Base-by-base conservation (phyloP, 2,797 vertebrate species). In the Diplodus sargus region DNA sequence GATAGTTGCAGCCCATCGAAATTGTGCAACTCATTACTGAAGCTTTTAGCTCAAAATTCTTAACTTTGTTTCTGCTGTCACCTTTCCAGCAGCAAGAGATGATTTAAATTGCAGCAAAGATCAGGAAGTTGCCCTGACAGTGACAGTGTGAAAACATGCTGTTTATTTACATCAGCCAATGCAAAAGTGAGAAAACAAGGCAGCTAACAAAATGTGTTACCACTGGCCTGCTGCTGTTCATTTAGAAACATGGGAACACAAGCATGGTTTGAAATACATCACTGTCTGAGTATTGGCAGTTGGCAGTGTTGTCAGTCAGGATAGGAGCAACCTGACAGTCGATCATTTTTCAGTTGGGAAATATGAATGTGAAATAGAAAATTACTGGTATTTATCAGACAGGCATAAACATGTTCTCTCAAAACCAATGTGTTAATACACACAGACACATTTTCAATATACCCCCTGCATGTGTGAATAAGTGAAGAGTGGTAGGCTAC, bases 391-490 rank as follows among this genome's bases (percentile, higher is more conserved):
- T 79, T 77, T 78, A 73, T 81, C 30, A 75, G 47, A 67, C 48
- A 71, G 20, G 70, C 25, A 48, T 20, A 45, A 61, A 70, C 39
- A 64, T 68, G 59, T 69, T 43, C 28, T 60, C 42, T 62, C 16
- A 15, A 13, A 42, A 59, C 5, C 15, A 23, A 9, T 74, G 47
- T 76, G 57, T 65, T 66, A 10, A 70, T 7, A 39, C 10, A 82
- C 49, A 51, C 5, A 30, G 63, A 71, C 64, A 65, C 28, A 39
- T 80, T 68, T 83, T 53, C 62, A 78, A 30, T 72, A 68, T 81
- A 17, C 64, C 61, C 56, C 62, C 80, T 63, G 53, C 68, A 74
- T 62, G 56, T 76, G 57, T 75, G 74, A 87, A 58, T 63, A 71
- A 74, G 68, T 74, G 51, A 65, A 70, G 42, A 30, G 51, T 48